Conservation (phyloP, 2,113 vertebrate genomes). For the human (Homo sapiens) region DNA sequence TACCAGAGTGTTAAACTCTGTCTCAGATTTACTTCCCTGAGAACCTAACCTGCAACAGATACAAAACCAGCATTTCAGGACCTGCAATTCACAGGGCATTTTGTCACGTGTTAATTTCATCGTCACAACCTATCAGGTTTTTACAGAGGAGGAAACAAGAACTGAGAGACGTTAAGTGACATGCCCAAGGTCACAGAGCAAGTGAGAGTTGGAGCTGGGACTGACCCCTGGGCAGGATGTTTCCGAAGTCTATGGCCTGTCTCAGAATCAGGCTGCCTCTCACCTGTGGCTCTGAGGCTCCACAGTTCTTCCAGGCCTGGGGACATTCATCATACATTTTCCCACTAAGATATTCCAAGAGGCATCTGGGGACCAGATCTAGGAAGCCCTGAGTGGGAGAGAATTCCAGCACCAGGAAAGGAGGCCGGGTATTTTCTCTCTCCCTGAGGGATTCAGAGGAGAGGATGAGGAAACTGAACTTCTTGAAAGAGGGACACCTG, state of each 20-base stretch:
- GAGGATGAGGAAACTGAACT: background rate
- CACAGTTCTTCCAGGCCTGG: background rate
- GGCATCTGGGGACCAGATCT: background rate
- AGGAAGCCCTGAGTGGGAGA: background rate
- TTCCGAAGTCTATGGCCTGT: background rate
- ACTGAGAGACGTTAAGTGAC: background rate
- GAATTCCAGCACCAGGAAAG: background rate
- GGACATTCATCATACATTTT: too few species aligned
- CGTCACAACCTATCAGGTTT: too few species aligned
- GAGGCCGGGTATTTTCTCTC: background rate
- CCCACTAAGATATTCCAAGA: background rate
- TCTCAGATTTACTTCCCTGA: background rate
- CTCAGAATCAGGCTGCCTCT: background rate
- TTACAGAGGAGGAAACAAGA: background rate
- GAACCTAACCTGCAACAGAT: background rate
- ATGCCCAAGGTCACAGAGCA: background rate
- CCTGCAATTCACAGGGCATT: background rate
- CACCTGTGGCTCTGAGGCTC: background rate
- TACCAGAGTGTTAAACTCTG: background rate
- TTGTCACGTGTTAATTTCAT: background rate
- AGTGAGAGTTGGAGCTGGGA: background rate
- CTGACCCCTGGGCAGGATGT: fast-evolving
- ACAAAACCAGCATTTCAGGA: background rate
- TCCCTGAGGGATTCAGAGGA: background rate
- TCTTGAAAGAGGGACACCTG: background rate